phyloP scores from a whole-genome alignment of 2,113 vertebrate genomes.

The Genyomyrus donnyi region DNA sequence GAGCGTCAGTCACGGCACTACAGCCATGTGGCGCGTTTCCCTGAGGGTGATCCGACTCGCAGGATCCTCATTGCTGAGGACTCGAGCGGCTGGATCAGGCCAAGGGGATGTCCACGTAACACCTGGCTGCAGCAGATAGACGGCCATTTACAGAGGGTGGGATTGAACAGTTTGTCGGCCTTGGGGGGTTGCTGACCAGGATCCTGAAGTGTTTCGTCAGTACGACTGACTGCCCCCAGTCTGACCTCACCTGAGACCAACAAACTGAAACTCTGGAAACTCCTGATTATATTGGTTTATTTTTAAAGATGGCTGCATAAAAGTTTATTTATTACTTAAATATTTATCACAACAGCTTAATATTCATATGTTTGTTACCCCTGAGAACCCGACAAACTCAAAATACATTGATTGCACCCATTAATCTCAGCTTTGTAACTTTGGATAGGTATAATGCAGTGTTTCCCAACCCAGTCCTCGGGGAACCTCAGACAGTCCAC shows the following conservation, averaged over 20 bases:
- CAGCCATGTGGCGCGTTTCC: neutral
- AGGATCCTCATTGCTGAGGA: neutral
- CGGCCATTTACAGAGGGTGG: neutral
- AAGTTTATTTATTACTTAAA: no score
- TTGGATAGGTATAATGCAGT: no score
- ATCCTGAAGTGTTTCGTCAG: neutral
- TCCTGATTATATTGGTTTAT: neutral
- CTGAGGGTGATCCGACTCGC: neutral
- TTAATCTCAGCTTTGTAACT: no score
- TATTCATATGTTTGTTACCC: no score
- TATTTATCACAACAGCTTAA: no score
- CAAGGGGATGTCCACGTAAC: neutral
- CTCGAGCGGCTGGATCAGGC: neutral
- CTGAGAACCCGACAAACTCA: no score
- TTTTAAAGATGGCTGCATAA: neutral
- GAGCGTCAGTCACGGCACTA: neutral
- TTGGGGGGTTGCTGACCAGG: neutral
- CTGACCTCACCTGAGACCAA: neutral
- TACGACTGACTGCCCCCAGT: neutral
- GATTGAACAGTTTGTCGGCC: neutral
- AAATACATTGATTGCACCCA: no score
- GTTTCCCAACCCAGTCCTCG: no score
- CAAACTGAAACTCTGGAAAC: neutral
- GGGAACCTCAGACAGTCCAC: no score
- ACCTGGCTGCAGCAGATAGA: neutral